phyloP scores from a whole-genome alignment of 2,888 invertebrate genomes.

The Patella ulyssiponensis region DNA sequence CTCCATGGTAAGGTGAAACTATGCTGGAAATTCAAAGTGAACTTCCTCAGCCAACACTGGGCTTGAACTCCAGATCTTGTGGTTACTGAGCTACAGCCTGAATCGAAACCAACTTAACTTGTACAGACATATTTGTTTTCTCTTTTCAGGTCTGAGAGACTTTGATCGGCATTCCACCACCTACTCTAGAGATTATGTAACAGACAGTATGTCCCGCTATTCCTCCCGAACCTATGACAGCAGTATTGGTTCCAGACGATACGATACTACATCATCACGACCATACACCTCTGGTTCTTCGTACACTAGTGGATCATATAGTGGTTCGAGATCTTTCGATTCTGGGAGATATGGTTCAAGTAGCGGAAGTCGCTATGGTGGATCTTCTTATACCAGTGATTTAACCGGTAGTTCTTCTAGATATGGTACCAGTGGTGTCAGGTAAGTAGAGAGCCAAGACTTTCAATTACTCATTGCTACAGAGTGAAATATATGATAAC shows the following conservation, averaged over 20 bases:
- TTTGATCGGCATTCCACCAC: neutral
- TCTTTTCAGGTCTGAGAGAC: no score
- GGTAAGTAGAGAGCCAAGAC: neutral
- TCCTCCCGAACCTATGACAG: conserved; percentile 22
- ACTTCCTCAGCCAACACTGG: no score
- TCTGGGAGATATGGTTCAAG: neutral
- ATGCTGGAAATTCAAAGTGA: no score
- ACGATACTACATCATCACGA: neutral
- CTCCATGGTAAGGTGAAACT: no score
- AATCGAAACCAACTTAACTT: no score
- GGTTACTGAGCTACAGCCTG: no score
- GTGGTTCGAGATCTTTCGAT: conserved; percentile 2
- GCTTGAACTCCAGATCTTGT: no score
- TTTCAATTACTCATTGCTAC: no score
- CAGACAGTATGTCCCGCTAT: conserved; percentile 32
- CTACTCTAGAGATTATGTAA: conserved; percentile 13
- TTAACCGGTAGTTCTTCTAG: neutral
- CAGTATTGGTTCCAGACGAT: conserved; percentile 13
- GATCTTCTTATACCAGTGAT: neutral
- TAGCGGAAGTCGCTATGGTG: neutral
- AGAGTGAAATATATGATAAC: no score
- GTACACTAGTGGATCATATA: neutral
- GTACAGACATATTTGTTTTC: no score
- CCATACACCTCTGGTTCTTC: neutral
- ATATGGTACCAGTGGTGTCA: neutral